Evolutionary conservation across 2,888 invertebrate species (phyloP).

Genomic region (Cryptocephalus primarius): DNA sequence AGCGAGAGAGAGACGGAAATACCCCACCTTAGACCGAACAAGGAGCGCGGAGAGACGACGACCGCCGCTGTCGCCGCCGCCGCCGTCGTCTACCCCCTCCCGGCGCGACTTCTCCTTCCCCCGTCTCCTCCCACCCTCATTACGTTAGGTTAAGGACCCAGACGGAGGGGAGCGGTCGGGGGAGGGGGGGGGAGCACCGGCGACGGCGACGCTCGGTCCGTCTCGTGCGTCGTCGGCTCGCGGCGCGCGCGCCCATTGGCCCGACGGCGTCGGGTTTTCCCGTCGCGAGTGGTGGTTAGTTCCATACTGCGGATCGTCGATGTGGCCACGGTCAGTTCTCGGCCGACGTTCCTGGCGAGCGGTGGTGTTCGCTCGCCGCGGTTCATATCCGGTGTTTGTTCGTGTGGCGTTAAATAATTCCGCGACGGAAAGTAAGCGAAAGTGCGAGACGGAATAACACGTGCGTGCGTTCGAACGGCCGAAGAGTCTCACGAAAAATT

Average conservation of each 20-base stretch:
- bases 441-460: too few species aligned
- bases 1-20: slow-evolving; percentile 13
- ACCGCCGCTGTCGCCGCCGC: slow-evolving; percentile 9
- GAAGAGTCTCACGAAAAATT: too few species aligned
- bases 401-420: too few species aligned
- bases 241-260: slow-evolving; percentile 13
- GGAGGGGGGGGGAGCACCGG: slow-evolving; percentile 1
- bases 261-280: slow-evolving; percentile 15
- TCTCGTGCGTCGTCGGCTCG: slow-evolving; percentile 15
- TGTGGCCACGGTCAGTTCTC: slow-evolving; percentile 27
- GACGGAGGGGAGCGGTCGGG: slow-evolving; percentile 23
- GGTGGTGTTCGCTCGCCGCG: too few species aligned
- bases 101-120: slow-evolving; percentile 10
- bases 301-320: slow-evolving; percentile 1
- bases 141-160: slow-evolving; percentile 43
- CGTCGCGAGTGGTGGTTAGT: slow-evolving; percentile 7
- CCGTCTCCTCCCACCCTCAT: slow-evolving; percentile 17
- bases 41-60: slow-evolving; percentile 13
- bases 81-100: too few species aligned
- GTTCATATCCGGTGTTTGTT: too few species aligned
- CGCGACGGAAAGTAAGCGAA: too few species aligned
- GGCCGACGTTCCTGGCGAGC: neutral
- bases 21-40: slow-evolving; percentile 8
- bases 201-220: slow-evolving; percentile 11
- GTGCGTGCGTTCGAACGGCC: too few species aligned